Evolutionary conservation across 2,797 vertebrate species (phyloP), one percentile per base, ranked within the genome.

Genomic region (Crenuchus spilurus): DNA sequence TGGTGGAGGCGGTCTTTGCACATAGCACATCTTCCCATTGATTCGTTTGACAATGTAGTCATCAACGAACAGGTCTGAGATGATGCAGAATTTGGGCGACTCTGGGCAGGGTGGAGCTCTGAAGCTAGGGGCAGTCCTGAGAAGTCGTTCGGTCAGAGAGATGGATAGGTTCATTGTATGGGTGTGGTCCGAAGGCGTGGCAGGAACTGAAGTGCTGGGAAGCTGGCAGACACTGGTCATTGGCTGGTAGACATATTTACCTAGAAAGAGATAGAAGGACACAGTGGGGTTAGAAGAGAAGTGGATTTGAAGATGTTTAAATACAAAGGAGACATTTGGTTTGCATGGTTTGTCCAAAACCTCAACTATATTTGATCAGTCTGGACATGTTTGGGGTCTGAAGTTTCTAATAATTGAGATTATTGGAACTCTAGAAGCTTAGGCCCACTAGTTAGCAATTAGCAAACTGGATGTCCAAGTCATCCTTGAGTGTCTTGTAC

Each of bases 1-100:
- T 0, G 66, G 52, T 0, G 75, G 46, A 0, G 86, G 70, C 2
- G 74, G 80, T 79, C 92, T 88, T 89, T 96, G 95, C 42, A 96
- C 94, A 0, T 95, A 96, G 83, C 95, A 96, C 94, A 95, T 95
- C 89, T 95, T 95, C 63, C 95, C 95, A 0, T 95, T 95, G 80
- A 95, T 95, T 84, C 95, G 94, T 63, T 94, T 95, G 9, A 96
- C 94, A 13, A 94, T 92, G 78, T 95, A 96, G 87, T 92, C 94
- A 86, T 96, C 95, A 14, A 94, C 88, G 83, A 96, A 96, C 74
- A 95, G 94, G 84, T 95, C 93, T 0, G 94, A 92, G 44, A 95
- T 95, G 13, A 91, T 87, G 82, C 94, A 95, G 88, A 93, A 93
- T 78, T 90, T 92, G 0, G 94, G 94, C 0, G 94, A 92, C 44